A percentile compares a stretch with the other conserved stretches of the same genome.
These are phyloP conservation scores for Eulemur coronatus DNA, from an alignment of 2,797 vertebrate genomes.

Conservation along the genomic window DNA sequence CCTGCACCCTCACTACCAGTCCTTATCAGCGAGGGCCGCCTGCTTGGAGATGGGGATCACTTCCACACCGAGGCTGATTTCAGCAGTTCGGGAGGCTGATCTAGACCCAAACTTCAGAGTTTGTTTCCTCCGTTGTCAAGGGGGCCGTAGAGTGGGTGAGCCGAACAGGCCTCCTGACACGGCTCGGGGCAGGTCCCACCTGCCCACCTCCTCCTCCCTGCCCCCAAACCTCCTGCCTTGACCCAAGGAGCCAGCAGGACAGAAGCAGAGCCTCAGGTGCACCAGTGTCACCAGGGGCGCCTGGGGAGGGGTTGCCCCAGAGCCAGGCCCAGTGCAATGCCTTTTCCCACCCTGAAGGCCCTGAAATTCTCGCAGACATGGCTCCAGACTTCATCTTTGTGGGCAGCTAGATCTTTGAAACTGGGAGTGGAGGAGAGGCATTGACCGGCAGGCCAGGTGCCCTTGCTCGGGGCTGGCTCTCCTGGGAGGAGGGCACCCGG, in stretches of 20 bases:
- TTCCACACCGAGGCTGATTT: rapidly evolving
- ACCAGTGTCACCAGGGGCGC: rapidly evolving
- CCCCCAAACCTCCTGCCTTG: neutral
- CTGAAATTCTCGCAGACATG: neutral
- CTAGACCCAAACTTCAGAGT: neutral
- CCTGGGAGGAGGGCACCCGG: neutral
- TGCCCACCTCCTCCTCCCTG: neutral
- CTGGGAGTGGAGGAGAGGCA: neutral
- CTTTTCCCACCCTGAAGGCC: neutral
- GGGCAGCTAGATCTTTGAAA: neutral
- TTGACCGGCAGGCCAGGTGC: too few relatives aligned
- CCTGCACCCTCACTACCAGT: neutral
- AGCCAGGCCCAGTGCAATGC: neutral
- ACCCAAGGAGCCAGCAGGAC: neutral
- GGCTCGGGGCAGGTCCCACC: neutral
- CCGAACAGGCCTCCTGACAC: neutral
- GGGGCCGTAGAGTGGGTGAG: neutral
- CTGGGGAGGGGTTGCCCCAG: too few relatives aligned
- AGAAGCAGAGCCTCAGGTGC: neutral
- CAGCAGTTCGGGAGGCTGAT: neutral
- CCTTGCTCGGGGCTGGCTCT: rapidly evolving
- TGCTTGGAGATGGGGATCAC: neutral
- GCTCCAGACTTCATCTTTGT: neutral
- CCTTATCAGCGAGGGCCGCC: neutral
- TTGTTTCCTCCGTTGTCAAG: neutral